Conservation (phyloP, 1,140 invertebrate genomes). For the Zaprionus kolodkinae region DNA sequence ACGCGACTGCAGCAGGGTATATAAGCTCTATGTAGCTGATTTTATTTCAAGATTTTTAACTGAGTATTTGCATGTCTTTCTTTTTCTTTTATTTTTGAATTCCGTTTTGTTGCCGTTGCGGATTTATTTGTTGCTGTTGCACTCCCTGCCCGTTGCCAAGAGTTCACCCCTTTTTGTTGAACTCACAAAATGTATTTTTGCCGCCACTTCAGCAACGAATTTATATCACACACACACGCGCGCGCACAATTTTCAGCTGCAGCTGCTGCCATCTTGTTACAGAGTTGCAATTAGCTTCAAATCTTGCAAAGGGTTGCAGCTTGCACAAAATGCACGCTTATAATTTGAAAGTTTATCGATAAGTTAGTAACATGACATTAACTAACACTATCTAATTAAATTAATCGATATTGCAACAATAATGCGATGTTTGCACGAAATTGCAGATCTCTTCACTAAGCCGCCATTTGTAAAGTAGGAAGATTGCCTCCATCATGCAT, state of each 20-base stretch:
- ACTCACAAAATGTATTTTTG: slow-evolving; percentile 30
- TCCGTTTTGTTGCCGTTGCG: slow-evolving; percentile 44
- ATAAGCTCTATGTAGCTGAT: not conserved
- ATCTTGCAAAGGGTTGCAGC: slow-evolving; percentile 21
- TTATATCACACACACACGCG: slow-evolving; percentile 4
- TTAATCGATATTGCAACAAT: not conserved
- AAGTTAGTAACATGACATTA: not conserved
- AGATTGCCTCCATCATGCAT: too few relatives aligned
- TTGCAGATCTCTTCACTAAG: not conserved
- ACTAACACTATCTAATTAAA: not conserved
- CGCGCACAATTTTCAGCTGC: slow-evolving; percentile 8
- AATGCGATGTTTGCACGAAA: not conserved
- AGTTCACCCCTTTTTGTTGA: slow-evolving; percentile 33
- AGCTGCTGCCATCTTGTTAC: slow-evolving; percentile 32
- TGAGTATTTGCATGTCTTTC: not conserved
- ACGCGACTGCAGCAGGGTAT: not conserved
- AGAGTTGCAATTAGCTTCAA: slow-evolving; percentile 37
- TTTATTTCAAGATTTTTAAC: not conserved
- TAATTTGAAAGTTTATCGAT: too few relatives aligned
- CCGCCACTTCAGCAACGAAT: slow-evolving; percentile 42
- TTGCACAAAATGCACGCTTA: not conserved
- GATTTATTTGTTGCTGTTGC: slow-evolving; percentile 61
- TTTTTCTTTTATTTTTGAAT: slow-evolving; percentile 15
- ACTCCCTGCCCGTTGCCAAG: slow-evolving; percentile 15
- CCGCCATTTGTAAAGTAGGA: slow-evolving; percentile 1